phyloP scores from a whole-genome alignment of 2,888 invertebrate genomes.

The Harpalus rufipes region DNA sequence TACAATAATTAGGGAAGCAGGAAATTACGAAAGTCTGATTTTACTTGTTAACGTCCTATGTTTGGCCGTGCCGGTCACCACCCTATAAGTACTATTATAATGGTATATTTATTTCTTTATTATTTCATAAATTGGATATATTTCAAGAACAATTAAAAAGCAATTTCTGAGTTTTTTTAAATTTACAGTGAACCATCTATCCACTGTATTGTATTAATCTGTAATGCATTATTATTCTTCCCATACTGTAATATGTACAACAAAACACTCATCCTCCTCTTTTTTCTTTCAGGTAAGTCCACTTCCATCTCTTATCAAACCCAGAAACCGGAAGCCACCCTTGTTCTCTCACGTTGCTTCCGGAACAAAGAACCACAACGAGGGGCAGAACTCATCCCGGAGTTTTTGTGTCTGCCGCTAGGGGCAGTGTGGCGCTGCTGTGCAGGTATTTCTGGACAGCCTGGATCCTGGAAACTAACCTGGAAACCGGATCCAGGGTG shows the following conservation, averaged over 20 bases:
- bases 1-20: too few species aligned
- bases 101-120: too few species aligned
- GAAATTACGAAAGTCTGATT: too few species aligned
- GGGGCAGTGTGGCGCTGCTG: conserved; percentile 26
- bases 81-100: too few species aligned
- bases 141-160: too few species aligned
- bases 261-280: not conserved
- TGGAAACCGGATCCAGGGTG: conserved; percentile 20
- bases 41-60: too few species aligned
- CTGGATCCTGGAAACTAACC: conserved; percentile 53
- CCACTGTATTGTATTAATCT: not conserved
- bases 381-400: conserved; percentile 46
- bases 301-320: not conserved
- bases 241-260: not conserved
- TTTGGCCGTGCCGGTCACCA: too few species aligned
- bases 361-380: conserved; percentile 58
- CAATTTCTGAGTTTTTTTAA: too few species aligned
- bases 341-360: conserved; percentile 33
- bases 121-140: too few species aligned
- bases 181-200: too few species aligned
- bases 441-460: conserved; percentile 32
- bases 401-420: conserved; percentile 20
- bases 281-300: conserved; percentile 41
- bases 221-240: not conserved
- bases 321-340: conserved; percentile 28